phyloP scores from a whole-genome alignment of 2,888 invertebrate species.

The Habroteleia sp. region DNA sequence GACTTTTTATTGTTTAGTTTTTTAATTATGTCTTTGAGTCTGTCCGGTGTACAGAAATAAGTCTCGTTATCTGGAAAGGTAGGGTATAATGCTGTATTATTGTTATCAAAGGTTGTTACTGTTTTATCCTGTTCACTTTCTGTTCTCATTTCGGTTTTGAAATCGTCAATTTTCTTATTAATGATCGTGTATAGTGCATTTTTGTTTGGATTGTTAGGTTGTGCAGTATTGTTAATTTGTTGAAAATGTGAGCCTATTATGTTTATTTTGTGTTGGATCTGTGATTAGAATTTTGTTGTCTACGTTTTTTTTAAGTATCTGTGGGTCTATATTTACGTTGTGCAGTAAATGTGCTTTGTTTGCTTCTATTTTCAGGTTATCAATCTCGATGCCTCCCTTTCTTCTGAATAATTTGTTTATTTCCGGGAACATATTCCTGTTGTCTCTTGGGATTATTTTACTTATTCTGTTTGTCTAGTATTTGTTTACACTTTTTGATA shows the following conservation, averaged over 20 bases:
- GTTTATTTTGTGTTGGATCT: conserved; percentile 6
- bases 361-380: conserved; percentile 13
- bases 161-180: not conserved
- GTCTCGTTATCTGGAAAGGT: not conserved
- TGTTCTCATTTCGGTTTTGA: not conserved
- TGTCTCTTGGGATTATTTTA: conserved; percentile 11
- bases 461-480: conserved; percentile 30
- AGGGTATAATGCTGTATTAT: conserved; percentile 14
- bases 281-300: too few species aligned
- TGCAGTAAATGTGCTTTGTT: too few species aligned
- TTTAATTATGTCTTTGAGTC: too few species aligned
- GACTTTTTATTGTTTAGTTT: conserved; percentile 63
- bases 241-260: not conserved
- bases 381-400: conserved; percentile 15
- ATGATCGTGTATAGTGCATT: not conserved
- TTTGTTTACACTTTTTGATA: too few species aligned
- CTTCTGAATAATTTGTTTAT: conserved; percentile 42
- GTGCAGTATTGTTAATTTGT: conserved; percentile 9
- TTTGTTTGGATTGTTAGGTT: not conserved
- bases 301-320: too few species aligned
- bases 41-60: conserved; percentile 32
- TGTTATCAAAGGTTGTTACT: not conserved
- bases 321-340: too few species aligned
- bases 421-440: conserved; percentile 35
- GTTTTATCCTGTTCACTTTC: not conserved